These are phyloP conservation scores for Calliphora vomitoria DNA, from an alignment of 2,888 invertebrate genomes.

Conservation along the genomic window DNA sequence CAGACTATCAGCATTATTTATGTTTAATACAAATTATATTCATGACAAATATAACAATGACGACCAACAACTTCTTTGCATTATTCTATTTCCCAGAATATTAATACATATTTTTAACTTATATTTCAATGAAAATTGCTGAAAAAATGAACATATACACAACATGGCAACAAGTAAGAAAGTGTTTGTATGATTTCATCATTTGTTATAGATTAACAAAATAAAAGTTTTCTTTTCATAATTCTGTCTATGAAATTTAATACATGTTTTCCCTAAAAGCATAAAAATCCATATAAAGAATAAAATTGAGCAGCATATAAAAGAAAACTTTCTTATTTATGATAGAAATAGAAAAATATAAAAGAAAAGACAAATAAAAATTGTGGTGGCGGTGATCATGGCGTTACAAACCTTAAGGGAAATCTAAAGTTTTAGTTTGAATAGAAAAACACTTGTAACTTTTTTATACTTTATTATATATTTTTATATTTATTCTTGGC, in stretches of 20 bases:
- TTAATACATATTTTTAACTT: no score
- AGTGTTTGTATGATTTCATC: background rate
- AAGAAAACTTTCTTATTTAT: background rate
- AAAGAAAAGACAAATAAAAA: background rate
- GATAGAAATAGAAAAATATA: background rate
- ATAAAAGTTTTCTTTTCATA: background rate
- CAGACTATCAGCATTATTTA: no score
- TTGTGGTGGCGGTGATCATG: background rate
- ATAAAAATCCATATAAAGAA: slow-evolving; percentile 5
- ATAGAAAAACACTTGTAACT: background rate
- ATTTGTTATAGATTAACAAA: background rate
- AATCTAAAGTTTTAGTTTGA: slow-evolving; percentile 2
- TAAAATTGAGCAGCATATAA: background rate
- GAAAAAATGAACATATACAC: background rate
- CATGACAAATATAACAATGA: no score
- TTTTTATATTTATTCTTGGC: background rate
- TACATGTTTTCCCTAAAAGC: background rate
- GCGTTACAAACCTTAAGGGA: slow-evolving; percentile 23
- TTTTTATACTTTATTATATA: background rate
- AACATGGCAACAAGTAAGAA: background rate
- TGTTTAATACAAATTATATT: no score
- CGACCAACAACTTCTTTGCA: no score
- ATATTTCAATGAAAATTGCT: background rate
- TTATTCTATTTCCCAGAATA: no score
- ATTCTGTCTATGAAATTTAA: background rate